These are phyloP conservation scores for Tribolium freemani DNA, from an alignment of 2,888 invertebrate species.

Conservation along the genomic window DNA sequence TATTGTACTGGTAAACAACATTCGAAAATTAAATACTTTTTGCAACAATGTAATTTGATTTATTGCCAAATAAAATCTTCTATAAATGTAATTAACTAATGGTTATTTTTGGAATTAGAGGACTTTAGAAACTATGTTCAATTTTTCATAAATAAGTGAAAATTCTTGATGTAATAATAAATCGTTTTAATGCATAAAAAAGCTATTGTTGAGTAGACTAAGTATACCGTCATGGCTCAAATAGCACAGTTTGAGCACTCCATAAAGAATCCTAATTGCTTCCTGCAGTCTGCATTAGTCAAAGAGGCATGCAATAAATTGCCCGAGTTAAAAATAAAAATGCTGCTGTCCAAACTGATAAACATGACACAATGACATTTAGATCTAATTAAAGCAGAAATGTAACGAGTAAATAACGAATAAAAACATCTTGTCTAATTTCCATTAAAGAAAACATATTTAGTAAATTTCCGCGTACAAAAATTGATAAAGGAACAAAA, in stretches of 20 bases:
- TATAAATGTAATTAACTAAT: too few species aligned
- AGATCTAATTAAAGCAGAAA: conserved; percentile 7
- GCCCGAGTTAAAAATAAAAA: conserved; percentile 17
- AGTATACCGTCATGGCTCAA: background rate
- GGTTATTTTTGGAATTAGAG: too few species aligned
- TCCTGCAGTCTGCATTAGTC: conserved; percentile 12
- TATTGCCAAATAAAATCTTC: too few species aligned
- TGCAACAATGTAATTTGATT: too few species aligned
- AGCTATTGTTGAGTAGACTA: background rate
- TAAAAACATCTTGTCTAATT: background rate
- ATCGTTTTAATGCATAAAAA: background rate
- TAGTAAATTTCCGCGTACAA: too few species aligned
- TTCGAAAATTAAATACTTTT: background rate
- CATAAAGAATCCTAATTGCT: conserved; percentile 11
- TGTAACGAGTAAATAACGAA: background rate
- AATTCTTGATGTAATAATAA: background rate
- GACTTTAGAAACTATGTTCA: too few species aligned
- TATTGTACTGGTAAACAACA: conserved; percentile 62
- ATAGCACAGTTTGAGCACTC: background rate
- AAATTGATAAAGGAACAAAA: too few species aligned
- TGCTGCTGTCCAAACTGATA: background rate
- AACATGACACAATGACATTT: conserved; percentile 29
- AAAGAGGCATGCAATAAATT: conserved; percentile 7
- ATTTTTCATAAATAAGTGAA: background rate
- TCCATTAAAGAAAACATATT: background rate